Conservation (phyloP, 1,140 invertebrate species). For the Musca domestica region DNA sequence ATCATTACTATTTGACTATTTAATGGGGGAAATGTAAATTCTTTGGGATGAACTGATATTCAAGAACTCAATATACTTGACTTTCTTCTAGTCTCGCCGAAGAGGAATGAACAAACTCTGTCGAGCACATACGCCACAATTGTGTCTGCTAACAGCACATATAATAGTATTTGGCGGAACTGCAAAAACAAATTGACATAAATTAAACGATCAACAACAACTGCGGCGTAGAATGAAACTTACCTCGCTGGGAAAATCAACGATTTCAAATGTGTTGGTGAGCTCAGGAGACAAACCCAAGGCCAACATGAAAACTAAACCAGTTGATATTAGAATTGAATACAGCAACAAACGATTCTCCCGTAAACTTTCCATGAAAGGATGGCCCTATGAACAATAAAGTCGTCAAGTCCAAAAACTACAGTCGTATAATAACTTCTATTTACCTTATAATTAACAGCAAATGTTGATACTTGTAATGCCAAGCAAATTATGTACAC, state of each 20-base stretch:
- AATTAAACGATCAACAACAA: background rate
- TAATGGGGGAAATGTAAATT: too few relatives aligned
- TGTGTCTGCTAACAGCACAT: slow-evolving; percentile 79
- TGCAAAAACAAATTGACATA: slow-evolving; percentile 58
- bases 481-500: slow-evolving; percentile 98
- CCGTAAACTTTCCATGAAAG: slow-evolving; percentile 94
- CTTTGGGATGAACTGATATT: background rate
- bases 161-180: slow-evolving; percentile 81
- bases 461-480: slow-evolving; percentile 96
- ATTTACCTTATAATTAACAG: slow-evolving; percentile 95
- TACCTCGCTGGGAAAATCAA: slow-evolving; percentile 82
- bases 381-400: slow-evolving; percentile 75
- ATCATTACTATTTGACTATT: too few relatives aligned
- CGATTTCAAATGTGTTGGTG: slow-evolving; percentile 81
- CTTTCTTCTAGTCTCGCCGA: slow-evolving; percentile 62
- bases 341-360: slow-evolving; percentile 93
- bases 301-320: slow-evolving; percentile 72
- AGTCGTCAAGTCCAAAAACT: background rate
- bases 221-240: slow-evolving; percentile 45
- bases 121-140: slow-evolving; percentile 80
- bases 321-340: slow-evolving; percentile 75
- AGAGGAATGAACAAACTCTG: slow-evolving; percentile 80
- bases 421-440: background rate
- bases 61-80: slow-evolving; percentile 44
- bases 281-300: slow-evolving; percentile 76